These are phyloP conservation scores for Chironomus tepperi DNA, from an alignment of 1,140 invertebrate species.

Conservation along the genomic window DNA sequence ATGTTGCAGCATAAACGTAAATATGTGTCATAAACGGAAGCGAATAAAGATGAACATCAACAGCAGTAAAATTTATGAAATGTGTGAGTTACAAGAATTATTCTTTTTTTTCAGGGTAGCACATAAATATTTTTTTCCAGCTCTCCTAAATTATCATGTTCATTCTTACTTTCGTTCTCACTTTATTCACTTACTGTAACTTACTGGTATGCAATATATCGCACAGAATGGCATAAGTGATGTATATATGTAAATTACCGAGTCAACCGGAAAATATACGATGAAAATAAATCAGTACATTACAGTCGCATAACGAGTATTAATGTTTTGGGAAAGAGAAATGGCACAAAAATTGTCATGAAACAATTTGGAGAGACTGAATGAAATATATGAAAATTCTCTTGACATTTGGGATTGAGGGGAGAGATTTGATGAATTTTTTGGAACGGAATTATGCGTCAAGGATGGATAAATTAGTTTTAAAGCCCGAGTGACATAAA, in stretches of 20 bases:
- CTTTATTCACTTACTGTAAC: background rate
- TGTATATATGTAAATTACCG: background rate
- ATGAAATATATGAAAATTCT: no score
- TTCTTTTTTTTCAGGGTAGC: background rate
- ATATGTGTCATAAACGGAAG: constrained; percentile 7
- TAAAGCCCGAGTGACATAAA: no score
- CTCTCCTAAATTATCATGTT: background rate
- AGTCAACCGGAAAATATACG: background rate
- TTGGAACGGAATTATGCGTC: no score
- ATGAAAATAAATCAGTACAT: background rate
- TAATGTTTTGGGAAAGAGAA: no score
- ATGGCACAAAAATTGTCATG: no score
- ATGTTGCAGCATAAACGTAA: background rate
- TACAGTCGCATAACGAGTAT: background rate
- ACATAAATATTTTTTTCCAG: background rate
- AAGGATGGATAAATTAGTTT: no score
- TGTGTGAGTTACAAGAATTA: background rate
- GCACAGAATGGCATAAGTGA: background rate
- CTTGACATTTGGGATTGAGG: no score
- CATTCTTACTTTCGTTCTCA: background rate
- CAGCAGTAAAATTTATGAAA: constrained; percentile 13
- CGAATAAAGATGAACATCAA: background rate
- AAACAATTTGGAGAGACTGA: no score
- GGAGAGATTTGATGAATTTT: no score
- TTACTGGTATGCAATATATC: background rate